Evolutionary conservation across 1,140 invertebrate genomes (phyloP).

Genomic region (Tetraneura akinire): DNA sequence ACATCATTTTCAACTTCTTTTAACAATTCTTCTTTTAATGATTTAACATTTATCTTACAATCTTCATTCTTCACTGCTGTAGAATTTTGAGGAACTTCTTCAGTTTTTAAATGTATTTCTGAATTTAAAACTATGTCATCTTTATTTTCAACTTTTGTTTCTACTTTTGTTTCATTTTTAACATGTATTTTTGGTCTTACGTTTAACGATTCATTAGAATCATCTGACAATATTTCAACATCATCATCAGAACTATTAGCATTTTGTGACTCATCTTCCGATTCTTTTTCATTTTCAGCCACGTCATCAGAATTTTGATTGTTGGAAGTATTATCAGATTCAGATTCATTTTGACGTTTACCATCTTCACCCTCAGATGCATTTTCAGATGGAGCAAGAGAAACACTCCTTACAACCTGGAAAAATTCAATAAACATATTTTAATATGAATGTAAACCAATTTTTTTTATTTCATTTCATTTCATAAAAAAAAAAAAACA

Average conservation of each 20-base stretch:
- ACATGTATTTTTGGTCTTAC: not conserved
- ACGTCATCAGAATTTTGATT: not conserved
- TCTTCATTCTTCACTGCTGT: slow-evolving; percentile 3
- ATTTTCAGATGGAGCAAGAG: not conserved
- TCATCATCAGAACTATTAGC: not conserved
- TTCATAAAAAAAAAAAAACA: too few relatives aligned
- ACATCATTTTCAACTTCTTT: slow-evolving; percentile 24
- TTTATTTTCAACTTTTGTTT: too few relatives aligned
- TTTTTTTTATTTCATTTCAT: too few relatives aligned
- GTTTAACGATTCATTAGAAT: not conserved
- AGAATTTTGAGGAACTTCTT: not conserved
- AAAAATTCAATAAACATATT: too few relatives aligned
- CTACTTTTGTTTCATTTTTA: too few relatives aligned
- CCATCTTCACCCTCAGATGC: not conserved
- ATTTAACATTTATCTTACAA: not conserved
- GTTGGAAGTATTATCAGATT: not conserved
- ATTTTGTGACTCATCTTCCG: slow-evolving; percentile 11
- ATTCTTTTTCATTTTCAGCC: slow-evolving; percentile 21
- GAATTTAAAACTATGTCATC: not conserved
- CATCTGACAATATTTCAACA: not conserved
- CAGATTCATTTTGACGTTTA: slow-evolving; percentile 16
- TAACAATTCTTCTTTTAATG: slow-evolving; percentile 26
- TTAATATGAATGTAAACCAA: too few relatives aligned
- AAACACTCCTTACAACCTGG: slow-evolving; percentile 24
- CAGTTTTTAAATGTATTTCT: slow-evolving; percentile 35